Evolutionary conservation across 2,797 vertebrate species (phyloP).

Genomic region (Lagocephalus sceleratus): DNA sequence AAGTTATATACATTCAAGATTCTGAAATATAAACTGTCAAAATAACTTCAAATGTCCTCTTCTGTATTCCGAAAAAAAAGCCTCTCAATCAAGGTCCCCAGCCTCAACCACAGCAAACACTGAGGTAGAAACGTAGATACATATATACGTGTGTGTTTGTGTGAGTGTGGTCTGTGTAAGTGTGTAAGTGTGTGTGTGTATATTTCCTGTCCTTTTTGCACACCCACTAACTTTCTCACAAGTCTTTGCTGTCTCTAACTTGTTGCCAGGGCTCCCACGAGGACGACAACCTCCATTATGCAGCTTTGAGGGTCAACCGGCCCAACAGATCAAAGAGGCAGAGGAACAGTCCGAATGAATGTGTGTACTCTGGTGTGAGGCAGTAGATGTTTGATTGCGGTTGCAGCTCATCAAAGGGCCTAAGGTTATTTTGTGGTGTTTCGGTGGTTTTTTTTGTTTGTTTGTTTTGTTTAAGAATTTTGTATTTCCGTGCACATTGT

Average conservation of each 20-base stretch:
- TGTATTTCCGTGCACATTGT: too few relatives aligned
- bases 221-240: background rate
- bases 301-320: constrained; percentile 5
- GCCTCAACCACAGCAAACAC: background rate
- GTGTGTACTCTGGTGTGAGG: constrained; percentile 4
- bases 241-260: too few relatives aligned
- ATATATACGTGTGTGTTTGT: too few relatives aligned
- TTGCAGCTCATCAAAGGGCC: background rate
- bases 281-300: constrained; percentile 16
- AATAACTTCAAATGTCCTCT: background rate
- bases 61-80: background rate
- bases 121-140: background rate
- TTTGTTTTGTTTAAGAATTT: too few relatives aligned
- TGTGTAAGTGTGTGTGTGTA: background rate
- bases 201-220: too few relatives aligned
- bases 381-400: background rate
- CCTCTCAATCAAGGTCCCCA: background rate
- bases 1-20: background rate
- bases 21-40: background rate
- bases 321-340: background rate
- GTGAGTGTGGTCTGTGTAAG: too few relatives aligned
- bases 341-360: background rate
- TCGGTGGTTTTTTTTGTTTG: too few relatives aligned
- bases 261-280: constrained; percentile 3
- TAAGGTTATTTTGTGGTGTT: too few relatives aligned